Conservation (phyloP, 2,888 invertebrate genomes). For the Creontiades dilutus region DNA sequence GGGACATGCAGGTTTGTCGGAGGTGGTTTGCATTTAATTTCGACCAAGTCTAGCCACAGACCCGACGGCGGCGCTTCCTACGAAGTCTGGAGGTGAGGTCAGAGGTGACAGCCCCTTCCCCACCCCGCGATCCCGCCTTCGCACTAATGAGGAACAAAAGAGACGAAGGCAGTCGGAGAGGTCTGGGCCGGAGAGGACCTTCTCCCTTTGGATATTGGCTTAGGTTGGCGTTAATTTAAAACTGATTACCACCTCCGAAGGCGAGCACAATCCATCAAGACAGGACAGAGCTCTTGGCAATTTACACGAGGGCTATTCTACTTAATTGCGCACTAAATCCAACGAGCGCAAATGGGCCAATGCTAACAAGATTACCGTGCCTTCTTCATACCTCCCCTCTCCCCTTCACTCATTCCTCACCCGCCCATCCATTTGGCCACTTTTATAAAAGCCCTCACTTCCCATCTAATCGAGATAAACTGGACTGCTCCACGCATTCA, state of each 20-base stretch:
- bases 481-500: conserved; percentile 13
- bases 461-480: conserved; percentile 54
- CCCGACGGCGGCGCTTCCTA: background rate
- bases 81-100: background rate
- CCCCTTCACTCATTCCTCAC: background rate
- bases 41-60: background rate
- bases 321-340: conserved; percentile 72
- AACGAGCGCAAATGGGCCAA: conserved; percentile 70
- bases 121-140: background rate
- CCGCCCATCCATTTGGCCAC: conserved; percentile 41
- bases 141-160: conserved; percentile 56
- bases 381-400: conserved; percentile 45
- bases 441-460: conserved; percentile 37
- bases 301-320: conserved; percentile 70
- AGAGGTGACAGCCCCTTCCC: background rate
- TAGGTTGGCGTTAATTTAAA: conserved; percentile 68
- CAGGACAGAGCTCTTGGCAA: conserved; percentile 71
- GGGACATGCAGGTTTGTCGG: background rate
- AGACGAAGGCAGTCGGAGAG: conserved; percentile 18
- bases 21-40: background rate
- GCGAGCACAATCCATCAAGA: conserved; percentile 69
- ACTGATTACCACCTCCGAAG: conserved; percentile 68
- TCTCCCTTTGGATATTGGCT: conserved; percentile 47
- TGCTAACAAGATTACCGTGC: conserved; percentile 66
- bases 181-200: background rate